A percentile compares a stretch with the other conserved stretches of the same genome.
phyloP scores from a whole-genome alignment of 2,797 vertebrate species.

The Avahi laniger region DNA sequence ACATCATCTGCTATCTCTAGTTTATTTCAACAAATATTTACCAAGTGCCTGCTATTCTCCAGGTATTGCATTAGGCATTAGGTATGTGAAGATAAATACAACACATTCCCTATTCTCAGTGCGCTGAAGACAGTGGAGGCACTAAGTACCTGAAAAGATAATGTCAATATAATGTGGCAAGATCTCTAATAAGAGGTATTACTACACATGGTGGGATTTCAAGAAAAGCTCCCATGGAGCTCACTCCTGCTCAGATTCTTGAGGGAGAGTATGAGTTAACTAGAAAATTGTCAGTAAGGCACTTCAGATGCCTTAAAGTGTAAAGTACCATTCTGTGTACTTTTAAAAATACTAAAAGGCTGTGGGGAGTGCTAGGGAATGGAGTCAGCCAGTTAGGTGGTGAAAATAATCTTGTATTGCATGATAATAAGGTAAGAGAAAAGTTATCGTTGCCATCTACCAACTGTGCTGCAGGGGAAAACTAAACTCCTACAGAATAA shows the following conservation, averaged over 20 bases:
- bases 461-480: neutral
- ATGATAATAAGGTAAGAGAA: neutral
- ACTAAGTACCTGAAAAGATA: neutral
- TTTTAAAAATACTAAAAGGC: neutral
- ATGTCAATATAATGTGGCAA: neutral
- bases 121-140: neutral
- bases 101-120: neutral
- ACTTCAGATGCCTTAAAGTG: neutral
- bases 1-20: neutral
- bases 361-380: neutral
- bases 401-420: neutral
- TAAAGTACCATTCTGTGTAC: neutral
- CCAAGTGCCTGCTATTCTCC: neutral
- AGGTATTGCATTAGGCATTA: neutral
- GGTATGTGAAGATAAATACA: slow-evolving; percentile 28
- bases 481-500: neutral
- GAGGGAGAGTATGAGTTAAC: neutral
- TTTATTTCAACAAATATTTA: neutral
- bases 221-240: neutral
- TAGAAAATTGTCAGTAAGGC: neutral
- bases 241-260: neutral
- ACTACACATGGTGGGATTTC: neutral
- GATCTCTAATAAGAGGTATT: neutral
- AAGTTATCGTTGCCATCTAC: neutral
- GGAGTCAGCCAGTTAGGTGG: neutral